phyloP scores from a whole-genome alignment of 2,888 invertebrate species.

The Hirtodrosophila histrioides region DNA sequence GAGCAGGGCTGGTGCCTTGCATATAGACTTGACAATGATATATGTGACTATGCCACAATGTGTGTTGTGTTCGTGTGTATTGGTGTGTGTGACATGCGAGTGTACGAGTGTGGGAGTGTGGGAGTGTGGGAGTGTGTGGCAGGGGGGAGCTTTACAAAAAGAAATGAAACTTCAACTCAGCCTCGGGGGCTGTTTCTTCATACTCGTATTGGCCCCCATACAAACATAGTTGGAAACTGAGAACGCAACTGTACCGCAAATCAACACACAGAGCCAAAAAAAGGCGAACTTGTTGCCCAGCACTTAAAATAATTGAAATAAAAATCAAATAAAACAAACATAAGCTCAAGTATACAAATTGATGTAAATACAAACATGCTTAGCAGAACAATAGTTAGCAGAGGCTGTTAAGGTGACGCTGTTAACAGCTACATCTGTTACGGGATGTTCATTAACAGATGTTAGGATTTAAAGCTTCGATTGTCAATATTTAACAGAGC shows the following conservation, averaged over 20 bases:
- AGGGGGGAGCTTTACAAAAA: slow-evolving; percentile 40
- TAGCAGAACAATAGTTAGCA: background rate
- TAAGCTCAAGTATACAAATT: too few species aligned
- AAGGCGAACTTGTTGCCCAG: slow-evolving; percentile 62
- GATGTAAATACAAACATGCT: too few species aligned
- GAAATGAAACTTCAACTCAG: slow-evolving; percentile 59
- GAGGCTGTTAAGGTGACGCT: slow-evolving; percentile 6
- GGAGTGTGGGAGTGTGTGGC: slow-evolving; percentile 36
- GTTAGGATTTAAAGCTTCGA: too few species aligned
- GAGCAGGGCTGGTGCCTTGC: slow-evolving; percentile 49
- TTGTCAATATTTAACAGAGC: too few species aligned
- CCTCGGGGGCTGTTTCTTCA: slow-evolving; percentile 59
- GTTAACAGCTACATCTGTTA: too few species aligned
- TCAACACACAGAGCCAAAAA: slow-evolving; percentile 38
- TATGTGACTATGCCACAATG: slow-evolving; percentile 69
- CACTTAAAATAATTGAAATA: slow-evolving; percentile 77
- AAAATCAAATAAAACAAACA: slow-evolving; percentile 8
- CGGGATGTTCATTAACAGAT: too few species aligned
- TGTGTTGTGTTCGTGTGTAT: slow-evolving; percentile 39
- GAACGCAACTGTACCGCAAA: slow-evolving; percentile 57
- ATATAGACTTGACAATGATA: slow-evolving; percentile 79
- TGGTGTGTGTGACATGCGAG: slow-evolving; percentile 27
- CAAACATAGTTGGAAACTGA: slow-evolving; percentile 36
- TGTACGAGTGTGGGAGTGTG: slow-evolving; percentile 37
- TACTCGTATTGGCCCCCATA: slow-evolving; percentile 38